Percentiles rank a stretch among this genome's conserved stretches.
Conservation (phyloP, 2,797 vertebrate species). For the Acipenser ruthenus region DNA sequence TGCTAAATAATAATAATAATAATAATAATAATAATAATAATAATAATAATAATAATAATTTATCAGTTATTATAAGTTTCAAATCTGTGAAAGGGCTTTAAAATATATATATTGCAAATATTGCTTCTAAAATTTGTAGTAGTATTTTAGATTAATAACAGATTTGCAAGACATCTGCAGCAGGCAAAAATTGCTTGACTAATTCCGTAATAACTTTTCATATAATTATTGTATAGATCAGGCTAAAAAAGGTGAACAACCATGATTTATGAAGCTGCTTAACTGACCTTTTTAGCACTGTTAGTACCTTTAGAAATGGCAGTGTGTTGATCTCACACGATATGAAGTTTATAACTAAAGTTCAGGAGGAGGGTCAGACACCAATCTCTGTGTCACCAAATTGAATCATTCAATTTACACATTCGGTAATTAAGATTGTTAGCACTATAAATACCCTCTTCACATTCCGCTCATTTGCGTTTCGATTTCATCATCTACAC, state of each 20-base stretch:
- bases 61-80: too few relatives aligned
- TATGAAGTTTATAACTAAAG: too few relatives aligned
- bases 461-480: too few relatives aligned
- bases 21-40: conserved; percentile 6
- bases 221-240: conserved; percentile 38
- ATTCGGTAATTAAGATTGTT: too few relatives aligned
- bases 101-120: conserved; percentile 6
- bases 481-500: too few relatives aligned
- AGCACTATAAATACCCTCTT: too few relatives aligned
- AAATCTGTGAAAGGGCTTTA: conserved; percentile 1
- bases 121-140: not conserved
- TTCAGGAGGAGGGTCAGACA: too few relatives aligned
- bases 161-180: not conserved
- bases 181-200: not conserved
- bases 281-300: conserved; percentile 34
- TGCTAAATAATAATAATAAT: not conserved
- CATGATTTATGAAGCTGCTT: conserved; percentile 44
- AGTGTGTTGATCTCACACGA: conserved; percentile 28
- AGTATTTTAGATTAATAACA: conserved; percentile 1
- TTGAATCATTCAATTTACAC: too few relatives aligned
- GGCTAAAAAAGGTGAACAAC: conserved; percentile 35
- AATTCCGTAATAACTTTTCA: conserved; percentile 21
- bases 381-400: too few relatives aligned
- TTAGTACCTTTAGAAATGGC: conserved; percentile 36
- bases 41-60: not conserved